Evolutionary conservation across 2,888 invertebrate genomes (phyloP).

Genomic region (Branchipolynoe longqiensis): DNA sequence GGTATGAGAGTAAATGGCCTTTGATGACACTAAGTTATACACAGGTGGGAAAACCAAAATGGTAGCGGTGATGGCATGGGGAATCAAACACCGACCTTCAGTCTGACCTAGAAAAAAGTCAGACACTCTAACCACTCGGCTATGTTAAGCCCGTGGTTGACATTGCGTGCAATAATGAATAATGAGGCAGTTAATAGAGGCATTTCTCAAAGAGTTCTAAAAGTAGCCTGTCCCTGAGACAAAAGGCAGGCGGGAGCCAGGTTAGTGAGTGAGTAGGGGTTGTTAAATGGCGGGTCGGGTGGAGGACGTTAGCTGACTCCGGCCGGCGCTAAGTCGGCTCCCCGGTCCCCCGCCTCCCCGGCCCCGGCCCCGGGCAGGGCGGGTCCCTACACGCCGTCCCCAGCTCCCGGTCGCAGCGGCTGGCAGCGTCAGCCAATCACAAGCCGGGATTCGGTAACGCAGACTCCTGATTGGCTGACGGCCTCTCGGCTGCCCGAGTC

Average conservation of each 20-base stretch:
- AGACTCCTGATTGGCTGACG: slow-evolving; percentile 25
- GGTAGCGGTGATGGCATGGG: too few relatives aligned
- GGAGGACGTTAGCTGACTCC: too few relatives aligned
- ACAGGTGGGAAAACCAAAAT: too few relatives aligned
- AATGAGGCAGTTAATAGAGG: background rate
- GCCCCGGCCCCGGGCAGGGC: background rate
- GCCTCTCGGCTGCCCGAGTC: slow-evolving; percentile 7
- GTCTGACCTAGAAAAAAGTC: too few relatives aligned
- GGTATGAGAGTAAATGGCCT: too few relatives aligned
- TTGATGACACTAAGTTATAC: too few relatives aligned
- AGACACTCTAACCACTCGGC: too few relatives aligned
- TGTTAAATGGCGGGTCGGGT: too few relatives aligned
- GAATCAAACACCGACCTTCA: too few relatives aligned
- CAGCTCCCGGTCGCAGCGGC: background rate
- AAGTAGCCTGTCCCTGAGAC: background rate
- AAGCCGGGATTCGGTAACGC: slow-evolving; percentile 32
- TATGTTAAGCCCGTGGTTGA: too few relatives aligned
- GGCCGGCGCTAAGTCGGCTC: background rate
- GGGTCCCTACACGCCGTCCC: background rate
- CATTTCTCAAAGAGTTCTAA: background rate
- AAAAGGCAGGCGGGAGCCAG: background rate
- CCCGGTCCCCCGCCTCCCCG: background rate
- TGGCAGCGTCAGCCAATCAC: slow-evolving; percentile 22
- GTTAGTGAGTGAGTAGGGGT: too few relatives aligned
- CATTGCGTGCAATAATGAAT: too few relatives aligned